Evolutionary conservation across 2,888 invertebrate genomes (phyloP).

Genomic region (Papilio elwesi): DNA sequence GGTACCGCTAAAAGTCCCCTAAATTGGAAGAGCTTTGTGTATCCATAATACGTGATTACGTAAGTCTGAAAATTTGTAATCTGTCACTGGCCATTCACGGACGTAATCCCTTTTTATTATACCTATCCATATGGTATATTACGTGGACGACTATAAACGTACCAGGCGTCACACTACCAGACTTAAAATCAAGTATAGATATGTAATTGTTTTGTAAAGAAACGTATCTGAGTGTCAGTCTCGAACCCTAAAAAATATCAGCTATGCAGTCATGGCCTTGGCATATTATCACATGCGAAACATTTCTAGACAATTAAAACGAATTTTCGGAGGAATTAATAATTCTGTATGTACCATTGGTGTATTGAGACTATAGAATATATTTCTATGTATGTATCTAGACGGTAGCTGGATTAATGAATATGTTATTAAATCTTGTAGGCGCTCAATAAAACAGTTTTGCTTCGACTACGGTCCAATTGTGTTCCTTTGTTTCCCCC

Average conservation of each 20-base stretch:
- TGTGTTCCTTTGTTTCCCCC: slow-evolving; percentile 61
- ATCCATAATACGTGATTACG: background rate
- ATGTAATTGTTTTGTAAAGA: too few species aligned
- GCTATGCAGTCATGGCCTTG: too few species aligned
- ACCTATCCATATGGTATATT: too few species aligned
- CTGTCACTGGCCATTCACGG: background rate
- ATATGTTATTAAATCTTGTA: slow-evolving; percentile 38
- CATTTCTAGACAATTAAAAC: background rate
- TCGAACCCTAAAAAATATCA: too few species aligned
- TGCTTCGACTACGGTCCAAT: slow-evolving; percentile 49
- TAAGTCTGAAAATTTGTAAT: background rate
- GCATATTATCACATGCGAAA: background rate
- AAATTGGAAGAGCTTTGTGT: background rate
- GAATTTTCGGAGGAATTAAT: background rate
- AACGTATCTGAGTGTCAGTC: too few species aligned
- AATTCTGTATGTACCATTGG: background rate
- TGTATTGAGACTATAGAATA: background rate
- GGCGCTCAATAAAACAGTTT: slow-evolving; percentile 40
- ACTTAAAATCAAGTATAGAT: too few species aligned
- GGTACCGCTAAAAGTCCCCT: background rate
- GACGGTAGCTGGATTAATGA: slow-evolving; percentile 37
- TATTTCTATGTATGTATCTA: slow-evolving; percentile 1
- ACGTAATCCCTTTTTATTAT: too few species aligned
- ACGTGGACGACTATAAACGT: too few species aligned
- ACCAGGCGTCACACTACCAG: too few species aligned